Percentiles rank a stretch among this genome's conserved stretches.
These are phyloP conservation scores for Apteryx mantelli DNA, from an alignment of 2,113 vertebrate genomes.

Conservation along the genomic window DNA sequence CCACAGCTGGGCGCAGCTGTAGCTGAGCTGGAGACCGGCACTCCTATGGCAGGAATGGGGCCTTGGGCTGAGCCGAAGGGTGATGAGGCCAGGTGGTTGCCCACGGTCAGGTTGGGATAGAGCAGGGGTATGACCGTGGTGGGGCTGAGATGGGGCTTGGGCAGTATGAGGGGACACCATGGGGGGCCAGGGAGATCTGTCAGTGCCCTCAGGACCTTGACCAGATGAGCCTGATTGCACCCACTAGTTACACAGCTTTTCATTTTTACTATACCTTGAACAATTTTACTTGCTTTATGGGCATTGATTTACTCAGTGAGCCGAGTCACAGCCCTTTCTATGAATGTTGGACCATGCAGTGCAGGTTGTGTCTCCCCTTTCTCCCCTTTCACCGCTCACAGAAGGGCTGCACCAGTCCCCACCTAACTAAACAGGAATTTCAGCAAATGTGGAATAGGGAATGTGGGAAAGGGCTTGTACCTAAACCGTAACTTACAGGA, in stretches of 20 bases:
- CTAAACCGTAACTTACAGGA: no score
- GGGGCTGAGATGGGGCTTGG: no score
- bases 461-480: neutral
- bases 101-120: no score
- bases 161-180: neutral
- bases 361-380: neutral
- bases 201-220: no score
- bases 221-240: no score
- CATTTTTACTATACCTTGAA: neutral
- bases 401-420: neutral
- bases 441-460: neutral
- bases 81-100: no score
- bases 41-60: neutral
- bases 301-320: rapidly evolving
- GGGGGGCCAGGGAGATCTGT: no score
- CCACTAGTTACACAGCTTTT: neutral
- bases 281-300: neutral
- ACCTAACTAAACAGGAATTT: neutral
- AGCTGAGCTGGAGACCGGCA: neutral
- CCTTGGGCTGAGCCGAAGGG: neutral
- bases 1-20: neutral
- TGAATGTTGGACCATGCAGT: rapidly evolving
- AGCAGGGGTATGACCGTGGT: no score
- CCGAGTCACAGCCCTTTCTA: neutral
- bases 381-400: neutral